These are phyloP conservation scores for Eremobia ochroleuca DNA, from an alignment of 2,888 invertebrate species.

Conservation along the genomic window DNA sequence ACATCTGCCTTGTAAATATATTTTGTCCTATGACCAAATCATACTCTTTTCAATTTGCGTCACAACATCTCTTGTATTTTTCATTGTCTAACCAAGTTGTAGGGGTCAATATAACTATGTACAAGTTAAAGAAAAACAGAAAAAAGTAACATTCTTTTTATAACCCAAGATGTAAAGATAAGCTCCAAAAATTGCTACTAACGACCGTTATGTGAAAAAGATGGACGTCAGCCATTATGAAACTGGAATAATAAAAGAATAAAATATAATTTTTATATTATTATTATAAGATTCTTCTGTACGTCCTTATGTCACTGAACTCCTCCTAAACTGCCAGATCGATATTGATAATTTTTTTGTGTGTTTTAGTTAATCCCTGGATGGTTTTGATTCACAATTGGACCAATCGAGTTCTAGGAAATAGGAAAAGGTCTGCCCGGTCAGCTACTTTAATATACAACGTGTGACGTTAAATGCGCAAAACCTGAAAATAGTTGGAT, in stretches of 20 bases:
- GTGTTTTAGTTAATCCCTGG: too few species aligned
- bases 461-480: too few species aligned
- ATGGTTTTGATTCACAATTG: too few species aligned
- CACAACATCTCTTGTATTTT: not conserved
- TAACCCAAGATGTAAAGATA: constrained; percentile 21
- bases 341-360: too few species aligned
- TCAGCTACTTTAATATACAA: too few species aligned
- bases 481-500: too few species aligned
- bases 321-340: too few species aligned
- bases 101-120: not conserved
- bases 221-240: constrained; percentile 11
- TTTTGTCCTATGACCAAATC: not conserved
- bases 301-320: too few species aligned
- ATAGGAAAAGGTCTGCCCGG: too few species aligned
- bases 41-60: not conserved
- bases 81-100: not conserved
- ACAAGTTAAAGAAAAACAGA: not conserved
- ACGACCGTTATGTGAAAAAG: constrained; percentile 3
- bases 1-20: not conserved
- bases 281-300: not conserved
- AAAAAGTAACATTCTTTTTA: constrained; percentile 1
- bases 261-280: not conserved
- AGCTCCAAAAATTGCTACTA: not conserved
- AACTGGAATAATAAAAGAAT: not conserved
- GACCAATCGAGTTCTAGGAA: too few species aligned